Evolutionary conservation across 2,888 invertebrate genomes (phyloP).

Genomic region (Ennomos quercinarius): DNA sequence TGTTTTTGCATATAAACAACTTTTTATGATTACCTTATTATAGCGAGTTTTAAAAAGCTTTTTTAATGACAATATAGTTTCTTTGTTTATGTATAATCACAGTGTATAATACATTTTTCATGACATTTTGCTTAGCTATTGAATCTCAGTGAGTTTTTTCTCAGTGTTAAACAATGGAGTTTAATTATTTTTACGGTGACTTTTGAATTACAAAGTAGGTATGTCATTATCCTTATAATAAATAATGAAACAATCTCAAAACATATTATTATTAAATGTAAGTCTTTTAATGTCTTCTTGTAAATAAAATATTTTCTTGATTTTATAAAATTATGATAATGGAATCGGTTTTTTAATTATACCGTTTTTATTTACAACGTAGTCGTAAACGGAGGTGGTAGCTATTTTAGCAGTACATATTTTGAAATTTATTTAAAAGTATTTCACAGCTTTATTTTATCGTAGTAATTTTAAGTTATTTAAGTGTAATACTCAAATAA

Average conservation of each 20-base stretch:
- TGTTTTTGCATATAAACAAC: too few species aligned
- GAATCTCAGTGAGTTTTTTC: too few species aligned
- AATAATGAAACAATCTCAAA: conserved; percentile 1
- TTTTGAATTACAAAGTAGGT: too few species aligned
- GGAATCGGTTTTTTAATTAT: conserved; percentile 28
- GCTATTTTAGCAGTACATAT: conserved; percentile 46
- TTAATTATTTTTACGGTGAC: too few species aligned
- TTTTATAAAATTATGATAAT: conserved; percentile 17
- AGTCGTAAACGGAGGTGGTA: conserved; percentile 47
- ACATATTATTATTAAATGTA: not conserved
- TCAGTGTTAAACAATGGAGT: too few species aligned
- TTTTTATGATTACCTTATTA: too few species aligned
- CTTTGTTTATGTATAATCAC: too few species aligned
- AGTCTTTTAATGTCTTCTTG: conserved; percentile 6
- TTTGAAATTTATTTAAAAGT: conserved; percentile 42
- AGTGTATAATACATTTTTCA: too few species aligned
- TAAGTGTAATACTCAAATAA: conserved; percentile 43
- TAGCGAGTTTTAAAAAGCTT: too few species aligned
- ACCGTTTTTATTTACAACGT: conserved; percentile 10
- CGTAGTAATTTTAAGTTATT: conserved; percentile 42
- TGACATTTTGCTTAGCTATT: too few species aligned
- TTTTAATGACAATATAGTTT: too few species aligned
- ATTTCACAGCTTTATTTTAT: conserved; percentile 50
- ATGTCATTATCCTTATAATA: conserved; percentile 3
- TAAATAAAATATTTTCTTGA: conserved; percentile 19